These are phyloP conservation scores for Spodoptera exigua DNA, from an alignment of 2,888 invertebrate genomes.

Conservation along the genomic window DNA sequence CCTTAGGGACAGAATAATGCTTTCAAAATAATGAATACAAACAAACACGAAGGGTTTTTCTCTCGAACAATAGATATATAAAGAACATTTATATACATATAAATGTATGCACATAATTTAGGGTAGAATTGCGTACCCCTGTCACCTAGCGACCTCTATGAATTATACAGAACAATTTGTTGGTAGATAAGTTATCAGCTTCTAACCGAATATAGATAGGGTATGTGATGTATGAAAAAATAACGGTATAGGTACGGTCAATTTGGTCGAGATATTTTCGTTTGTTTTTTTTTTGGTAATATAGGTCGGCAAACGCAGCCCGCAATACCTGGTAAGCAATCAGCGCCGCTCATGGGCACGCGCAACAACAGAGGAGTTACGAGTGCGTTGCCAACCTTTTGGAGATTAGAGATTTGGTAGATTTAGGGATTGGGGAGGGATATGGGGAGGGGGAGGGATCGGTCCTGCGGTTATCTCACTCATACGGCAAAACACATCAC, in stretches of 20 bases:
- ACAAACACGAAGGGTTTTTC: constrained; percentile 59
- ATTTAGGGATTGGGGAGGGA: too few species aligned
- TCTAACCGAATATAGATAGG: constrained; percentile 62
- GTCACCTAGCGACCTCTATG: constrained; percentile 79
- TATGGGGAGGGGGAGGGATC: too few species aligned
- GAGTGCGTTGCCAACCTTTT: too few species aligned
- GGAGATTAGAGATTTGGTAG: too few species aligned
- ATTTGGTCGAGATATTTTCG: constrained; percentile 33
- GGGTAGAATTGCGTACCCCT: constrained; percentile 71
- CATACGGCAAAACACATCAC: too few species aligned
- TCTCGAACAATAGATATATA: constrained; percentile 54
- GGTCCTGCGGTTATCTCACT: too few species aligned
- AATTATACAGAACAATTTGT: constrained; percentile 82
- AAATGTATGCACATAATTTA: constrained; percentile 78
- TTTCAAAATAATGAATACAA: constrained; percentile 75
- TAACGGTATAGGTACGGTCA: constrained; percentile 25
- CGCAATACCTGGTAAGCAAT: too few species aligned
- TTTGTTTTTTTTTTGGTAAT: too few species aligned
- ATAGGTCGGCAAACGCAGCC: too few species aligned
- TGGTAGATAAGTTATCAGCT: constrained; percentile 75
- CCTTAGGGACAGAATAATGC: constrained; percentile 65
- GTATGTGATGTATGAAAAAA: constrained; percentile 31
- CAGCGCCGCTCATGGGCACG: too few species aligned
- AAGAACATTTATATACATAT: constrained; percentile 53
- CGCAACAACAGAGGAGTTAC: too few species aligned